phyloP scores from a whole-genome alignment of 1,140 invertebrate species.

The Paracyclopina nana region DNA sequence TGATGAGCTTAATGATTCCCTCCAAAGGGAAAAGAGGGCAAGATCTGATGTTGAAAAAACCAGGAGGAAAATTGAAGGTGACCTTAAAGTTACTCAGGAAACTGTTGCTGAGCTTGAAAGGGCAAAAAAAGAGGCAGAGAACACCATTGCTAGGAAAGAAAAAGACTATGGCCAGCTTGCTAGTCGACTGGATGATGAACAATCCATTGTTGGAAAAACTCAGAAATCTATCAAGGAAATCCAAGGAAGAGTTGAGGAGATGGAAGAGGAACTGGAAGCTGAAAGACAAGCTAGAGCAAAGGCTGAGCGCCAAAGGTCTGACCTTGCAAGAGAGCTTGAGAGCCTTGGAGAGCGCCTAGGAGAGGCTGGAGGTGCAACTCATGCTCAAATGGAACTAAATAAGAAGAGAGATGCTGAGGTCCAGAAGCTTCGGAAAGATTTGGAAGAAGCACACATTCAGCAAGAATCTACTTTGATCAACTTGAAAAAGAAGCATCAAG shows the following conservation, averaged over 20 bases:
- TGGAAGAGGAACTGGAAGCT: conserved; percentile 38
- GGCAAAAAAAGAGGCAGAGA: conserved; percentile 36
- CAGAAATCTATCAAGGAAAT: conserved; percentile 41
- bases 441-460: conserved; percentile 52
- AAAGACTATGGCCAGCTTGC: conserved; percentile 36
- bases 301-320: conserved; percentile 37
- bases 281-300: conserved; percentile 35
- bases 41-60: conserved; percentile 91
- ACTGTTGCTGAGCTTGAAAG: conserved; percentile 31
- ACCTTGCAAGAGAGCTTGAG: conserved; percentile 24
- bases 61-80: conserved; percentile 88
- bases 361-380: conserved; percentile 10
- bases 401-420: conserved; percentile 16
- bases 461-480: conserved; percentile 84
- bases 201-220: conserved; percentile 34
- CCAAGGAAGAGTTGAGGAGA: conserved; percentile 34
- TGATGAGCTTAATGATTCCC: conserved; percentile 85
- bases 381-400: conserved; percentile 14
- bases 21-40: conserved; percentile 95
- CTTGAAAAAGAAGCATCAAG: conserved; percentile 97
- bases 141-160: conserved; percentile 31
- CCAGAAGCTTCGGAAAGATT: conserved; percentile 12
- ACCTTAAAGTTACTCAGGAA: conserved; percentile 94
- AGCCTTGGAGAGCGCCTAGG: conserved; percentile 17
- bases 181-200: conserved; percentile 39